Conservation (phyloP, 2,797 vertebrate genomes). For the Chromobotia macracanthus region DNA sequence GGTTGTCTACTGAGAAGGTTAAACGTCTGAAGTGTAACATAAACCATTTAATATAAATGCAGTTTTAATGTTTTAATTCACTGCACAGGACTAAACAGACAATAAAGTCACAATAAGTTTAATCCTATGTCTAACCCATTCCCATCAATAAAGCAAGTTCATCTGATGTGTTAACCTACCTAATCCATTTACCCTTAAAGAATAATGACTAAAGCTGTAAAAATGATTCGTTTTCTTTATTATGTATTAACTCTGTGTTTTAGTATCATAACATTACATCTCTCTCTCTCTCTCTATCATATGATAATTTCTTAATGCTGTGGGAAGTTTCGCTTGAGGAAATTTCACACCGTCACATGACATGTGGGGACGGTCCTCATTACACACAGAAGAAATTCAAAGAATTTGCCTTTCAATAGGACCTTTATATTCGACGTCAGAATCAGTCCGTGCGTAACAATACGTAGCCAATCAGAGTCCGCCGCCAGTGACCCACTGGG, state of each 20-base stretch:
- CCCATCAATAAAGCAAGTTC: not conserved
- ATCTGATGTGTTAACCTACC: not conserved
- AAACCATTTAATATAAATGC: not conserved
- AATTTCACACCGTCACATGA: constrained; percentile 16
- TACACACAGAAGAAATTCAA: not conserved
- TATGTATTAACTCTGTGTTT: not conserved
- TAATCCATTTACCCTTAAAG: not conserved
- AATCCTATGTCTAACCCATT: not conserved
- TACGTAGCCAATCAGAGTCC: constrained; percentile 1
- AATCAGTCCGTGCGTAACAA: not conserved
- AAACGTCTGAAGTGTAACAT: not conserved
- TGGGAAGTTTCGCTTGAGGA: not conserved
- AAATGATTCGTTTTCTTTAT: not conserved
- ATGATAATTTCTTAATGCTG: not conserved
- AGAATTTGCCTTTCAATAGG: not conserved
- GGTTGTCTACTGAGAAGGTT: not conserved
- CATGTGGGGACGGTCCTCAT: not conserved
- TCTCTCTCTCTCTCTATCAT: not conserved
- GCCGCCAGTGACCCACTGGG: constrained; percentile 17
- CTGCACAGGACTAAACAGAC: not conserved
- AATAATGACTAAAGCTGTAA: not conserved
- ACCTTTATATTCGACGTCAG: not conserved
- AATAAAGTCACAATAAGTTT: not conserved
- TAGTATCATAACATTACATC: not conserved
- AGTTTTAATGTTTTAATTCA: not conserved